Percentiles rank a stretch among this genome's conserved stretches.
phyloP scores from a whole-genome alignment of 2,797 vertebrate species.

The Morelia viridis region DNA sequence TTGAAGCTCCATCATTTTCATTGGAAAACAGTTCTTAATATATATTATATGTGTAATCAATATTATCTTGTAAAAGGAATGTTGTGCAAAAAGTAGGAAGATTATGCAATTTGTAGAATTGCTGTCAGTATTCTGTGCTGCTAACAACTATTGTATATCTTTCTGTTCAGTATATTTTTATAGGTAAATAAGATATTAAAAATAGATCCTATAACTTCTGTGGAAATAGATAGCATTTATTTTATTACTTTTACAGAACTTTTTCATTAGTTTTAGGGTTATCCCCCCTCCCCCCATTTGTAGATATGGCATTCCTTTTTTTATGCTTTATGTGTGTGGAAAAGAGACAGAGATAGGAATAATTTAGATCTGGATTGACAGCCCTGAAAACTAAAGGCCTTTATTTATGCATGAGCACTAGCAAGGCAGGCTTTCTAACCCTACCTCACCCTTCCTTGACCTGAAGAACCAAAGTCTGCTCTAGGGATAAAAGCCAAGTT shows the following conservation, averaged over 20 bases:
- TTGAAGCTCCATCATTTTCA: conserved; percentile 49
- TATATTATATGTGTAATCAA: neutral
- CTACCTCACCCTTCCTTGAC: conserved; percentile 61
- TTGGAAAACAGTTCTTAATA: conserved; percentile 30
- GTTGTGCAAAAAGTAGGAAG: neutral
- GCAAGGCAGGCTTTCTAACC: conserved; percentile 62
- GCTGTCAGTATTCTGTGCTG: neutral
- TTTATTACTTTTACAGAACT: neutral
- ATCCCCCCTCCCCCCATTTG: neutral
- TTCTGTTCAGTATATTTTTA: conserved; percentile 25
- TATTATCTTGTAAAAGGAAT: neutral
- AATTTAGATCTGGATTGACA: conserved; percentile 63
- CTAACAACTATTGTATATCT: neutral
- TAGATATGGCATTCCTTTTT: conserved; percentile 3
- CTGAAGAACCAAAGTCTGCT: conserved; percentile 48
- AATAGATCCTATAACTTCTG: neutral
- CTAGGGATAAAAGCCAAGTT: conserved; percentile 49
- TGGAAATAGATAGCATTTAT: neutral
- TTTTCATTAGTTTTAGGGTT: conserved; percentile 21
- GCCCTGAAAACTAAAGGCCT: conserved; percentile 56
- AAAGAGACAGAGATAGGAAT: neutral
- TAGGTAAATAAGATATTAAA: conserved; percentile 11
- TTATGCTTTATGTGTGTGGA: conserved; percentile 39
- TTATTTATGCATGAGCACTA: conserved; percentile 69
- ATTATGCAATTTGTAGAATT: neutral